phyloP scores from a whole-genome alignment of 2,797 vertebrate species.

The Enteromius fasciolatus region DNA sequence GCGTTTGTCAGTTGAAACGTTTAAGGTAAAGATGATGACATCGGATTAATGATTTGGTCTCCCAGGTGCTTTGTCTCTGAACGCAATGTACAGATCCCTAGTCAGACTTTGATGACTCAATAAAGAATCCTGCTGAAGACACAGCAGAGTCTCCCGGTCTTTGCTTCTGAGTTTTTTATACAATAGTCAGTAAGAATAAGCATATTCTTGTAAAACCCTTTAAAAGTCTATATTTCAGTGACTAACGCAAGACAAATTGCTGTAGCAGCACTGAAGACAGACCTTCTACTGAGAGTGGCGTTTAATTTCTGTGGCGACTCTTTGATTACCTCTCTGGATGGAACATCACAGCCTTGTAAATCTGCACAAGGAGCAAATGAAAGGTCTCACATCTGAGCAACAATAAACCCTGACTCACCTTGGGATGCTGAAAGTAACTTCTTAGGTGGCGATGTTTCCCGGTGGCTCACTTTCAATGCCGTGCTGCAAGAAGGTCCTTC shows the following conservation, averaged over 20 bases:
- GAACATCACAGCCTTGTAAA: slow-evolving; percentile 30
- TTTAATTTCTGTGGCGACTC: background rate
- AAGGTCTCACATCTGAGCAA: slow-evolving; percentile 25
- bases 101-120: background rate
- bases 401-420: slow-evolving; percentile 69
- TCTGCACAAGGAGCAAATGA: slow-evolving; percentile 1
- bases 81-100: background rate
- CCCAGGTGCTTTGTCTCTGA: background rate
- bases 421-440: slow-evolving; percentile 68
- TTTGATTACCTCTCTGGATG: slow-evolving; percentile 26
- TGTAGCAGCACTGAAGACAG: background rate
- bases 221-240: background rate
- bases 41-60: background rate
- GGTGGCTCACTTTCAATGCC: slow-evolving; percentile 58
- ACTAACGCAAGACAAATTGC: background rate
- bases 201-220: background rate
- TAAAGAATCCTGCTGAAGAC: background rate
- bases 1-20: background rate
- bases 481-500: slow-evolving; percentile 68
- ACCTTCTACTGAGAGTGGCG: background rate
- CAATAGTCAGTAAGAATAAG: background rate
- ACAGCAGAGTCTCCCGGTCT: background rate
- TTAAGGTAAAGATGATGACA: background rate
- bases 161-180: background rate
- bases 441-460: slow-evolving; percentile 62